Evolutionary conservation across 2,888 invertebrate genomes (phyloP).

Genomic region (Himalopsyche anomala): DNA sequence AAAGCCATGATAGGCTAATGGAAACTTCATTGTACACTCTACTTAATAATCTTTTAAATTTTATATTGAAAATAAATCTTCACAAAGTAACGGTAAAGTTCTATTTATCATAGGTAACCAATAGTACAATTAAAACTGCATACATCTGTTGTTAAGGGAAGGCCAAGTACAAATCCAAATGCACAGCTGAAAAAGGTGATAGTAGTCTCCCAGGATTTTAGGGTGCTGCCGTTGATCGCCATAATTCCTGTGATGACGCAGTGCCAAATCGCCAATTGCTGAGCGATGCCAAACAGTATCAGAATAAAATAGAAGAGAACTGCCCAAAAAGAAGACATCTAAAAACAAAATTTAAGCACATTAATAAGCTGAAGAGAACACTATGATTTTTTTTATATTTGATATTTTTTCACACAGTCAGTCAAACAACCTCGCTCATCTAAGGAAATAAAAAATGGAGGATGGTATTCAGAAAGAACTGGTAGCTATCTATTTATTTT

Average conservation of each 20-base stretch:
- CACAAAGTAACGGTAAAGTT: no score
- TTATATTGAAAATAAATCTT: no score
- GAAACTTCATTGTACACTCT: no score
- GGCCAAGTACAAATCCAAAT: constrained; percentile 88
- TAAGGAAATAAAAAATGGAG: no score
- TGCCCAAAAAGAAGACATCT: constrained; percentile 92
- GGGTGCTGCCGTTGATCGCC: constrained; percentile 83
- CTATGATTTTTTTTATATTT: no score
- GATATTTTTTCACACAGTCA: no score
- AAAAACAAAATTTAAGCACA: constrained; percentile 66
- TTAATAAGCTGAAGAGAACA: not conserved
- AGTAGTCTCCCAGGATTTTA: constrained; percentile 88
- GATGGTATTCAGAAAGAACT: no score
- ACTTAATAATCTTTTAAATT: no score
- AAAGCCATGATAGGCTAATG: no score
- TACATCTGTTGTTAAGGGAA: constrained; percentile 92
- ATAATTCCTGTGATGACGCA: constrained; percentile 91
- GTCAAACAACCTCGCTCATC: no score
- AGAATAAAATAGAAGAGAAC: constrained; percentile 90
- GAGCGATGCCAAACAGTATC: constrained; percentile 91
- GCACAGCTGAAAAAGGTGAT: constrained; percentile 91
- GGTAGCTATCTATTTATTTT: no score
- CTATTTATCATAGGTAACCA: no score
- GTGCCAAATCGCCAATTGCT: constrained; percentile 94
- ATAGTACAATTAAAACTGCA: constrained; percentile 66